Conservation (phyloP, 2,888 invertebrate genomes). For the Caenorhabditis imperialis region DNA sequence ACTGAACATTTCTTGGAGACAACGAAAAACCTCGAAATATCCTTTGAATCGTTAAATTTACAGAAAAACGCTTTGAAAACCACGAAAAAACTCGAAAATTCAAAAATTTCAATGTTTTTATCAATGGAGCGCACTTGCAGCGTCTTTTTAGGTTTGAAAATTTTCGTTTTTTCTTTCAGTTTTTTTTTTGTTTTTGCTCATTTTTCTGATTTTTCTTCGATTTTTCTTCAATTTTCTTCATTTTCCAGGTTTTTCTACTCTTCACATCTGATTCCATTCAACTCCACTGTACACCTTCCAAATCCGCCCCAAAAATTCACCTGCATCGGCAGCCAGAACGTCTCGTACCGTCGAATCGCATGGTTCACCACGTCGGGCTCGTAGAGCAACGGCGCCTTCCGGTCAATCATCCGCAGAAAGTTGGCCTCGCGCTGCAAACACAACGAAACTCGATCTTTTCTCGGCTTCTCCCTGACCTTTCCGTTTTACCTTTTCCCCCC, state of each 20-base stretch:
- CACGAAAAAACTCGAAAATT: no score
- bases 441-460: not conserved
- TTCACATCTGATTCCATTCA: not conserved
- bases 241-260: not conserved
- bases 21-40: no score
- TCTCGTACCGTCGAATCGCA: constrained; percentile 80
- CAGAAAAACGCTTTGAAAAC: no score
- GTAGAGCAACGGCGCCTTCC: constrained; percentile 77
- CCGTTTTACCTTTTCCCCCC: no score
- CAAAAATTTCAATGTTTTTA: no score
- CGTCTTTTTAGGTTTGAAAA: no score
- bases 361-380: constrained; percentile 78
- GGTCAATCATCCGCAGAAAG: constrained; percentile 78
- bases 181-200: not conserved
- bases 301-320: constrained; percentile 58
- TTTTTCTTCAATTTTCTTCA: not conserved
- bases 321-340: constrained; percentile 80
- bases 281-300: constrained; percentile 3
- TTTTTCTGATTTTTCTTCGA: not conserved
- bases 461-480: constrained; percentile 10
- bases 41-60: no score
- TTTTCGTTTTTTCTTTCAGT: no score
- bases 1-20: no score
- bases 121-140: no score
- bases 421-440: constrained; percentile 77